These are phyloP conservation scores for Catharus bicknelli DNA, from an alignment of 2,113 vertebrate genomes.

Conservation along the genomic window DNA sequence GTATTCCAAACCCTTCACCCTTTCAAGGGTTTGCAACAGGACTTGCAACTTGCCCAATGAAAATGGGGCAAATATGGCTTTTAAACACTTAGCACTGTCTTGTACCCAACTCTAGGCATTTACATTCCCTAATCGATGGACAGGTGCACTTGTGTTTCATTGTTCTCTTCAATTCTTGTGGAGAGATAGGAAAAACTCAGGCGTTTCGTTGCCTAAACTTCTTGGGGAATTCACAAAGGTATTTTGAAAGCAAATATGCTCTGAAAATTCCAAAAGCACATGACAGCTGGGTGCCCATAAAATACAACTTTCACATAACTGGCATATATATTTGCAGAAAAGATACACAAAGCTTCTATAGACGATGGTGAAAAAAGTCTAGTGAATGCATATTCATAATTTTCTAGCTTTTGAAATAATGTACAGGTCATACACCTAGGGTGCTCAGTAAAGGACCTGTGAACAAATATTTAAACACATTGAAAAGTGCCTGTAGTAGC, in stretches of 20 bases:
- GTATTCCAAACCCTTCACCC: not conserved
- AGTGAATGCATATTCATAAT: not conserved
- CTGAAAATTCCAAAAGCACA: not conserved
- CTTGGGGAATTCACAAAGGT: not conserved
- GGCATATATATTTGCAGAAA: not conserved
- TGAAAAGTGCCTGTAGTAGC: not conserved
- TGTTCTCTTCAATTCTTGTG: not conserved
- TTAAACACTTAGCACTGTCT: not conserved
- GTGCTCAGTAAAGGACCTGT: not conserved
- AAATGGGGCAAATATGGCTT: not conserved
- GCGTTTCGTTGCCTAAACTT: not conserved
- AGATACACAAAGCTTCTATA: not conserved
- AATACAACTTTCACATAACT: not conserved
- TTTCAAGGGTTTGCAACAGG: not conserved
- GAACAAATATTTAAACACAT: conserved; percentile 8
- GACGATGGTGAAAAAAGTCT: not conserved
- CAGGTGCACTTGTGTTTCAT: not conserved
- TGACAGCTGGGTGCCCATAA: not conserved
- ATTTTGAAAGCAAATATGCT: conserved; percentile 6
- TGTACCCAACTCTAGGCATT: not conserved
- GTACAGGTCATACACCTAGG: not conserved
- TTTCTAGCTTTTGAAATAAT: conserved; percentile 11
- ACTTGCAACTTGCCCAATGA: not conserved
- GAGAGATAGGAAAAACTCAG: not conserved
- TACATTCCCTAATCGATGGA: rapidly evolving